These are phyloP conservation scores for Dryocosmus kuriphilus DNA, from an alignment of 2,888 invertebrate genomes.

Conservation along the genomic window DNA sequence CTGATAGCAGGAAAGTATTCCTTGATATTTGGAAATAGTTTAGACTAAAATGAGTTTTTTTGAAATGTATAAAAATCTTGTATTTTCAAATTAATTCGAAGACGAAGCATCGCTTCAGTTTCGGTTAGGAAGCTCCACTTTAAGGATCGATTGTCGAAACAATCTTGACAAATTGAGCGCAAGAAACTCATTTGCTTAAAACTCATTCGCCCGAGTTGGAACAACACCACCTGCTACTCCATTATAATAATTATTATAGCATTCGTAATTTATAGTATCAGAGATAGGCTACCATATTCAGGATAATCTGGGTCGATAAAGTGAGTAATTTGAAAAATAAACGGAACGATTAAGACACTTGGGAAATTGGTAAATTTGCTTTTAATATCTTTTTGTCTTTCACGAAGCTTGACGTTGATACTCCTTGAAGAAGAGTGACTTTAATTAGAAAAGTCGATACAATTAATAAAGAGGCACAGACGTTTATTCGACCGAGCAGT, in stretches of 20 bases:
- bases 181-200: constrained; percentile 71
- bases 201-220: constrained; percentile 64
- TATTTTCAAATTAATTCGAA: too few relatives aligned
- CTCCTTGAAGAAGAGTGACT: not conserved
- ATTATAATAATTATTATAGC: constrained; percentile 74
- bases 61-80: not conserved
- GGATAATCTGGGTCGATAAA: constrained; percentile 1
- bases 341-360: not conserved
- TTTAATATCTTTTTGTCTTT: not conserved
- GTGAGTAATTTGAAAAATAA: not conserved
- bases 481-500: constrained; percentile 4
- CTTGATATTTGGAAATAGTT: not conserved
- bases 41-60: not conserved
- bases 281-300: not conserved
- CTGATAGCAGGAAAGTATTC: too few relatives aligned
- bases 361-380: not conserved
- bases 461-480: not conserved
- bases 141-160: constrained; percentile 64
- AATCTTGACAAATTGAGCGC: constrained; percentile 68
- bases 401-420: not conserved
- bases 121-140: constrained; percentile 48
- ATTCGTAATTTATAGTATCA: constrained; percentile 66
- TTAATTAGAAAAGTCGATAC: constrained; percentile 12
- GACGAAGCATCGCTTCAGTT: not conserved
- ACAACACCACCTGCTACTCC: constrained; percentile 71